phyloP scores from a whole-genome alignment of 2,888 invertebrate genomes.

The Sphecodes monilicornis region DNA sequence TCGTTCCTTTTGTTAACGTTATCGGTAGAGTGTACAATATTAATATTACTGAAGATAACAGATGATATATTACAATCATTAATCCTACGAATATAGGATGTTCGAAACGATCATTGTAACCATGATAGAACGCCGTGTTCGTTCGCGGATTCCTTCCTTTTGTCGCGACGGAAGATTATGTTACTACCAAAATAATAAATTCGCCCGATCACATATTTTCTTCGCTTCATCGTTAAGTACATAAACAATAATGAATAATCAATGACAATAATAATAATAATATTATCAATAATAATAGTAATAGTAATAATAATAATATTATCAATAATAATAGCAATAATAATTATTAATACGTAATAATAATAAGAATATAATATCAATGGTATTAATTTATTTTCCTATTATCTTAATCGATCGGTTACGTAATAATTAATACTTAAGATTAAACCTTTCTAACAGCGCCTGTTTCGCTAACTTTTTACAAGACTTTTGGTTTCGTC shows the following conservation, averaged over 20 bases:
- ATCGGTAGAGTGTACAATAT: slow-evolving; percentile 77
- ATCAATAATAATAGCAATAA: slow-evolving; percentile 74
- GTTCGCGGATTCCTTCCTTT: slow-evolving; percentile 39
- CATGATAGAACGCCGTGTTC: slow-evolving; percentile 37
- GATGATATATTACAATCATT: slow-evolving; percentile 81
- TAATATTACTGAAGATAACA: slow-evolving; percentile 82
- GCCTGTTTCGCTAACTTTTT: slow-evolving; percentile 68
- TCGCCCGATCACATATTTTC: slow-evolving; percentile 48
- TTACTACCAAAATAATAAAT: slow-evolving; percentile 51
- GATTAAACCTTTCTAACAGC: slow-evolving; percentile 62
- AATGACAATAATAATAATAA: slow-evolving; percentile 62
- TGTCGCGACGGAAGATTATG: slow-evolving; percentile 37
- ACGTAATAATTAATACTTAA: slow-evolving; percentile 73
- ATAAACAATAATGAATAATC: slow-evolving; percentile 74
- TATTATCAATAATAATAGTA: slow-evolving; percentile 73
- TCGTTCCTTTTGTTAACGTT: slow-evolving; percentile 74
- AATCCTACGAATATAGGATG: slow-evolving; percentile 73
- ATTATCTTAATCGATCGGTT: slow-evolving; percentile 70
- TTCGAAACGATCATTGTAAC: slow-evolving; percentile 35
- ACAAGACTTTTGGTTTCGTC: slow-evolving; percentile 69
- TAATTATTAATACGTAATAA: slow-evolving; percentile 75
- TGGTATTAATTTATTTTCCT: slow-evolving; percentile 71
- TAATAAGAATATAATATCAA: slow-evolving; percentile 76
- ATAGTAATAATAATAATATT: slow-evolving; percentile 74
- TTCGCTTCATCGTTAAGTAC: slow-evolving; percentile 76